Percentiles rank a stretch among this genome's conserved stretches.
phyloP scores from a whole-genome alignment of 2,888 invertebrate species.

The Pocota personata region DNA sequence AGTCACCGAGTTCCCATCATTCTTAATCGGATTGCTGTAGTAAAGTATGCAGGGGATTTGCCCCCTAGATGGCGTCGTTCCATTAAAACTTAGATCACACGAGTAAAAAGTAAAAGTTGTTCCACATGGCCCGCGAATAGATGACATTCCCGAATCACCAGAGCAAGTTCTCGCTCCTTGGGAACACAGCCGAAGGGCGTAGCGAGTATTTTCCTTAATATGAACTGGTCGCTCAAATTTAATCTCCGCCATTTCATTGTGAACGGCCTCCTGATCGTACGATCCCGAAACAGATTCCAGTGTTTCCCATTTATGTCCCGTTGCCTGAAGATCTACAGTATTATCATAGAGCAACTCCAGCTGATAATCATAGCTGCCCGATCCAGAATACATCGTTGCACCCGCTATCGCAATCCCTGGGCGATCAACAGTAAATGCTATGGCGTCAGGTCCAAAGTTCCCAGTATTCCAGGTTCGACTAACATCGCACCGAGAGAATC shows the following conservation, averaged over 20 bases:
- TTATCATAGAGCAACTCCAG: constrained; percentile 92
- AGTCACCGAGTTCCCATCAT: constrained; percentile 76
- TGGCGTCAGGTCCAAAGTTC: constrained; percentile 97
- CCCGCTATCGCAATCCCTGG: constrained; percentile 95
- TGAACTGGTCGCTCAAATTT: constrained; percentile 95
- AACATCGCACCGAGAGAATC: constrained; percentile 95
- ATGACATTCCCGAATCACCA: constrained; percentile 95
- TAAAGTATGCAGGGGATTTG: constrained; percentile 97
- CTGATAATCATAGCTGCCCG: constrained; percentile 95
- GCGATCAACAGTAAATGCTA: constrained; percentile 96
- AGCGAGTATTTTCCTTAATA: constrained; percentile 94
- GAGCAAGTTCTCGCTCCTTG: constrained; percentile 96
- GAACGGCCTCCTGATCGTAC: constrained; percentile 92
- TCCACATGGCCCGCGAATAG: constrained; percentile 96
- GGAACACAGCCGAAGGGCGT: constrained; percentile 94
- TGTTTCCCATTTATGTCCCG: constrained; percentile 92
- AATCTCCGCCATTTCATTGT: constrained; percentile 94
- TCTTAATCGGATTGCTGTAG: constrained; percentile 82
- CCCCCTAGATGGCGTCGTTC: constrained; percentile 97
- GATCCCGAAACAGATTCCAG: constrained; percentile 92
- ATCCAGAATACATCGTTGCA: constrained; percentile 94
- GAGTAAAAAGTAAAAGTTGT: constrained; percentile 95
- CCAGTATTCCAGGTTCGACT: constrained; percentile 98
- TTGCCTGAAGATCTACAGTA: constrained; percentile 84
- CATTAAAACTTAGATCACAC: constrained; percentile 96